phyloP scores from a whole-genome alignment of 2,797 vertebrate species.

The Crocodylus rhombifer region DNA sequence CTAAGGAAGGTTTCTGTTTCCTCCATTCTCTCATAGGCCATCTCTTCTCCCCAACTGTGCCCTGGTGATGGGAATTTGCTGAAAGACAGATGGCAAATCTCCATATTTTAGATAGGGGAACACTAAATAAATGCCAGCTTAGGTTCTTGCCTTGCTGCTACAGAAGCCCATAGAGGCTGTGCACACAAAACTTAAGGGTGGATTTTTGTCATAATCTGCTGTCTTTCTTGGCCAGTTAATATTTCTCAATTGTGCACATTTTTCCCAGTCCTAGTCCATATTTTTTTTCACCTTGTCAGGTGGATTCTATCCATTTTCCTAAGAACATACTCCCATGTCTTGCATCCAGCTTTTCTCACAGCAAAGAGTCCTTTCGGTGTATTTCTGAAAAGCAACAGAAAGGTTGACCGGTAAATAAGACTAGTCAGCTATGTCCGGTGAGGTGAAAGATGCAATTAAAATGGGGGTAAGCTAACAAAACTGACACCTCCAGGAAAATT shows the following conservation, averaged over 20 bases:
- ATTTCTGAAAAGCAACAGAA: background rate
- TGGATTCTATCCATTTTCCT: background rate
- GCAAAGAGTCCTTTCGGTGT: background rate
- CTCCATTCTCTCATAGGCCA: background rate
- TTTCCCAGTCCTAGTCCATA: background rate
- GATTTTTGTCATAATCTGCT: background rate
- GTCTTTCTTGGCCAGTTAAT: background rate
- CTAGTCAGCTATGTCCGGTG: background rate
- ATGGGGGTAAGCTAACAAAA: background rate
- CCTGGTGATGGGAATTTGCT: background rate
- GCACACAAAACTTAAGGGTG: background rate
- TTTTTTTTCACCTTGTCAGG: background rate
- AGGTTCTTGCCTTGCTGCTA: background rate
- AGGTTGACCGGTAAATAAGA: background rate
- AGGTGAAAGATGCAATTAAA: background rate
- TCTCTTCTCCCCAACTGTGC: background rate
- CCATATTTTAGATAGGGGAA: background rate
- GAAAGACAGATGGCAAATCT: background rate
- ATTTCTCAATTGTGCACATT: background rate
- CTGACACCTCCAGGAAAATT: conserved; percentile 37
- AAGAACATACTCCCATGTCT: background rate
- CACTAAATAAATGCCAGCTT: background rate
- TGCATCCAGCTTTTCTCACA: background rate
- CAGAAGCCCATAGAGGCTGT: background rate
- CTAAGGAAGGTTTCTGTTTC: background rate